Evolutionary conservation across 2,113 vertebrate genomes (phyloP), one percentile per base, ranked within the genome.

Genomic region (Siphamia tubifer): DNA sequence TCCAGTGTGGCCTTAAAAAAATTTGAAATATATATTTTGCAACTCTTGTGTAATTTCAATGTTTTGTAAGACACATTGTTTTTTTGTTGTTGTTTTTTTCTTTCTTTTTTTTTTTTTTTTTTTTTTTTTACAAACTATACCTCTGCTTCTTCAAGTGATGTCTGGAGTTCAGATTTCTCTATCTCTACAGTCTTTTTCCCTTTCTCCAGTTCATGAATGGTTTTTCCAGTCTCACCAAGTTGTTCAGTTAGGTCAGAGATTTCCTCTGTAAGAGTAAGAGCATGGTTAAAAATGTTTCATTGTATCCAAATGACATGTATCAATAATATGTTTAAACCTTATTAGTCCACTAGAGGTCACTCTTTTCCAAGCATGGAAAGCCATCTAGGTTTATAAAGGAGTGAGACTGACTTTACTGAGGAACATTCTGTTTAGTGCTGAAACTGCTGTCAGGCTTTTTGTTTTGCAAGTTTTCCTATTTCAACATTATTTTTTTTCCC

Each of bases 131-230:
- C 5, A 32, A 6, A 48, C 15, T 12, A 13, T 85, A 91, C 91
- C 87, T 91, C 90, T 31, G 90, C 91, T 57, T 92, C 91, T 51
- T 92, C 91, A 52, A 92, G 87, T 19, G 91, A 87, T 11, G 85
- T 84, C 38, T 92, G 88, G 42, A 92, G 68, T 83, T 92, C 90
- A 2, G 57, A 52, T 45, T 92, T 92, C 67, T 91, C 91, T 1
- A 0, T 5, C 51, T 92, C 91, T 1, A 85, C 69, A 3, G 35
- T 38, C 78, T 92, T 91, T 70, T 92, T 92, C 12, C 40, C 68
- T 44, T 92, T 92, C 54, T 92, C 90, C 61, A 91, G 68, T 72
- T 92, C 91, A 72, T 92, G 89, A 62, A 92, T 89, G 31, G 81
- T 91, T 71, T 92, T 92, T 69, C 90, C 90, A 65, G 6, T 88